Percentiles rank a stretch among this genome's conserved stretches.
phyloP scores from a whole-genome alignment of 2,797 vertebrate species.

The Pangasius sanitwongsei region DNA sequence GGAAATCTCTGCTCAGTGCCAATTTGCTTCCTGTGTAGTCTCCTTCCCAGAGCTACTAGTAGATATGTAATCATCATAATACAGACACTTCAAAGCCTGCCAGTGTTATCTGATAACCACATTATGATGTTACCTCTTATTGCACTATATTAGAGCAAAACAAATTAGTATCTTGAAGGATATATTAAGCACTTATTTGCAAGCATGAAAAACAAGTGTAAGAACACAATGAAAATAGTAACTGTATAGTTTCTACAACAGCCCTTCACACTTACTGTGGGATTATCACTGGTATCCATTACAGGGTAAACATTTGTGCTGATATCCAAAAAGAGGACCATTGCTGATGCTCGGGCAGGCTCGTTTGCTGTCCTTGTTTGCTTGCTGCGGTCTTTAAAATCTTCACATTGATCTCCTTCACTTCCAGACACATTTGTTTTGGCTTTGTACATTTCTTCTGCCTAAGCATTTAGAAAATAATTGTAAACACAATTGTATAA shows the following conservation, averaged over 20 bases:
- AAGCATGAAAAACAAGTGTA: neutral
- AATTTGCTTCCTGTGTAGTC: conserved; percentile 59
- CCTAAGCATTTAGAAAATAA: conserved; percentile 52
- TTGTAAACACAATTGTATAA: conserved; percentile 15
- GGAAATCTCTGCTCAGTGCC: conserved; percentile 60
- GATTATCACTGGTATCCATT: conserved; percentile 64
- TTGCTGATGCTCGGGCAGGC: conserved; percentile 35
- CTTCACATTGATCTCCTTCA: neutral
- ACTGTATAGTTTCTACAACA: neutral
- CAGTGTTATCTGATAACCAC: conserved; percentile 55
- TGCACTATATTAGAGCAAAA: neutral
- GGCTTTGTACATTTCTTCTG: conserved; percentile 49
- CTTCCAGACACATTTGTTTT: conserved; percentile 15
- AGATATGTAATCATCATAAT: conserved; percentile 58
- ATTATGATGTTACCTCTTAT: conserved; percentile 13
- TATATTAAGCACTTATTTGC: neutral
- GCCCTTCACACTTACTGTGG: conserved; percentile 68
- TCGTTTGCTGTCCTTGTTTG: conserved; percentile 23
- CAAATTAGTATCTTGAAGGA: neutral
- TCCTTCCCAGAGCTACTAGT: neutral
- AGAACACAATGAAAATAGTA: neutral
- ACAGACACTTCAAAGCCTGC: conserved; percentile 31
- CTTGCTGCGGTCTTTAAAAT: conserved; percentile 2
- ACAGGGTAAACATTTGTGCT: conserved; percentile 63
- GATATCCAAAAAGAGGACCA: conserved; percentile 61